phyloP scores from a whole-genome alignment of 2,888 invertebrate species.

The Choristoneura rosaceana region DNA sequence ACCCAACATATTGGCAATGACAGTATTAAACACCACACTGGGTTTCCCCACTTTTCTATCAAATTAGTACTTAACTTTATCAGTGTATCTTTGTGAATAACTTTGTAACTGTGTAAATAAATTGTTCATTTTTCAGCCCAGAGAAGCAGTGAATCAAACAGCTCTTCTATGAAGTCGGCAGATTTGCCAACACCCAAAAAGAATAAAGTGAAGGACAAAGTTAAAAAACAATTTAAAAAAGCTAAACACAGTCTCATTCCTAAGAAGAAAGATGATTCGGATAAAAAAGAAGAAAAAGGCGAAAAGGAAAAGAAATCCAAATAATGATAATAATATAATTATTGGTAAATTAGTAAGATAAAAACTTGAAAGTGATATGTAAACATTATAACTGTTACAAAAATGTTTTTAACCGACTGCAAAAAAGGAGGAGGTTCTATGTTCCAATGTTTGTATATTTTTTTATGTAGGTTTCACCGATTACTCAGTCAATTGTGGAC shows the following conservation, averaged over 20 bases:
- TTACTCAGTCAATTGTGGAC: no score
- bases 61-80: neutral
- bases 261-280: constrained; percentile 74
- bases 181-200: constrained; percentile 75
- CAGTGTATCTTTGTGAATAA: neutral
- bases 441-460: no score
- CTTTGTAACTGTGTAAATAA: no score
- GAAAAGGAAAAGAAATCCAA: constrained; percentile 72
- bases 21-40: no score
- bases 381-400: constrained; percentile 1
- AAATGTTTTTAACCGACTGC: no score
- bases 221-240: constrained; percentile 80
- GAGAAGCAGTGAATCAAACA: constrained; percentile 77
- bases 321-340: constrained; percentile 17
- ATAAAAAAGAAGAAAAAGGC: constrained; percentile 66
- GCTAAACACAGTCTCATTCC: constrained; percentile 76
- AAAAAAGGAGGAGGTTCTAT: no score
- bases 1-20: no score
- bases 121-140: constrained; percentile 67
- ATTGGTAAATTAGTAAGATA: constrained; percentile 12
- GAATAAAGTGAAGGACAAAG: constrained; percentile 80
- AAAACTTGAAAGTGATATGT: constrained; percentile 12
- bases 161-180: constrained; percentile 75
- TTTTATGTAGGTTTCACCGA: no score
- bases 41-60: neutral